These are phyloP conservation scores for Daphoenositta chrysoptera DNA, from an alignment of 2,113 vertebrate species.

Conservation along the genomic window DNA sequence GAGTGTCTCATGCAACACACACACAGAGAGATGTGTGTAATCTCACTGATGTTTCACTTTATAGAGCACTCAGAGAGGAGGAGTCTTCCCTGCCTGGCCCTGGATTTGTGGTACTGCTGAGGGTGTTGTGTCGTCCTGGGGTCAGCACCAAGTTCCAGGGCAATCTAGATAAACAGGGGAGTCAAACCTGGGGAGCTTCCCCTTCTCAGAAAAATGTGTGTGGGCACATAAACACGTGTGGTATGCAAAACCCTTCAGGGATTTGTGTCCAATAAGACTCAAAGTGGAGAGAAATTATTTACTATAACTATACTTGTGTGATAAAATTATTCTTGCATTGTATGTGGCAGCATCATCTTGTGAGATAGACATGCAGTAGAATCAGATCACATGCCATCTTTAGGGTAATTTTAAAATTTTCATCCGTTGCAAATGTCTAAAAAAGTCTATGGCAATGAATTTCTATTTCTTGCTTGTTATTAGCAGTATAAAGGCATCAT, in stretches of 20 bases:
- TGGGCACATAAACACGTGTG: background rate
- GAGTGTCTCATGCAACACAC: background rate
- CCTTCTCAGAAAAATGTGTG: background rate
- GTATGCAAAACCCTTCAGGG: background rate
- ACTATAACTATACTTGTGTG: background rate
- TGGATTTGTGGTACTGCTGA: conserved; percentile 70
- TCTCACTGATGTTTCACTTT: background rate
- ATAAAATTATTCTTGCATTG: background rate
- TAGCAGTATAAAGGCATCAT: background rate
- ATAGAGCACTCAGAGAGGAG: background rate
- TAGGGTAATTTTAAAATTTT: background rate
- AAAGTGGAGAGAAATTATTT: background rate
- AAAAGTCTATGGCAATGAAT: background rate
- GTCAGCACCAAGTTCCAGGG: background rate
- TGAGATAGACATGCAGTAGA: background rate
- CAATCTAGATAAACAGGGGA: background rate
- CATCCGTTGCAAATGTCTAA: background rate
- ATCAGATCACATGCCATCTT: background rate
- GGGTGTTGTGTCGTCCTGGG: conserved; percentile 16
- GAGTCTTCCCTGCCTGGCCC: conserved; percentile 31
- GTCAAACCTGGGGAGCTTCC: background rate
- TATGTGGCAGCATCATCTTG: background rate
- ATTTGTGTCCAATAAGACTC: background rate
- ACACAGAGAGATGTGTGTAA: background rate
- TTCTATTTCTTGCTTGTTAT: background rate